phyloP scores from a whole-genome alignment of 2,888 invertebrate species.

The Cataglyphis rosenhaueri region DNA sequence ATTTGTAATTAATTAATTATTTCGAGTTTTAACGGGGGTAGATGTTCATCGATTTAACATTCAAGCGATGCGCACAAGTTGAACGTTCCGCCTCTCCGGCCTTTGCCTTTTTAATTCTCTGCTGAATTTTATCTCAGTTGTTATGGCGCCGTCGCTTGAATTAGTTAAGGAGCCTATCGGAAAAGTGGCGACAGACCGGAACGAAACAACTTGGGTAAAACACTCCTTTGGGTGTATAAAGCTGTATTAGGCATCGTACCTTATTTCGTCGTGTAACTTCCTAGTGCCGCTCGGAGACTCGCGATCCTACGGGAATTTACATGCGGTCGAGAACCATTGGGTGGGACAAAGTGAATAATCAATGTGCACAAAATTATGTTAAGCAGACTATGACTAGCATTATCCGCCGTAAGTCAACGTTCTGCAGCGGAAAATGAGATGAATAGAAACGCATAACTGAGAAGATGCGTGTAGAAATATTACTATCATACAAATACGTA shows the following conservation, averaged over 20 bases:
- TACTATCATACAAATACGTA: background rate
- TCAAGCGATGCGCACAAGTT: background rate
- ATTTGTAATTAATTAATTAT: constrained; percentile 31
- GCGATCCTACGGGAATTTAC: constrained; percentile 68
- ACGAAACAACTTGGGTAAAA: constrained; percentile 76
- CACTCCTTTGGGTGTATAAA: constrained; percentile 76
- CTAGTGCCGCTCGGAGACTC: constrained; percentile 57
- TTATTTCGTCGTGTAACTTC: constrained; percentile 61
- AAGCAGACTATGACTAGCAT: constrained; percentile 56
- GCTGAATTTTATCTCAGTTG: constrained; percentile 66
- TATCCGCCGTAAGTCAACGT: constrained; percentile 33
- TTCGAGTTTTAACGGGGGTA: constrained; percentile 12
- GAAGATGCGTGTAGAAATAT: constrained; percentile 15
- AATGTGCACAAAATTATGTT: constrained; percentile 67
- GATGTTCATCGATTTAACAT: constrained; percentile 32
- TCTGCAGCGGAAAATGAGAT: background rate
- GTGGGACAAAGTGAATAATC: constrained; percentile 73
- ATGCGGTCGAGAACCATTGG: constrained; percentile 69
- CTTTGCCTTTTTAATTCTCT: constrained; percentile 66
- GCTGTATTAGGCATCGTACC: constrained; percentile 70
- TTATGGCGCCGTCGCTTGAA: constrained; percentile 68
- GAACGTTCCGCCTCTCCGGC: constrained; percentile 12
- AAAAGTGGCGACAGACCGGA: constrained; percentile 77
- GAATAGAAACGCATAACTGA: background rate
- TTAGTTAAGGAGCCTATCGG: constrained; percentile 79